Evolutionary conservation across 1,140 invertebrate species (phyloP).

Genomic region (Drosophila oshimai): DNA sequence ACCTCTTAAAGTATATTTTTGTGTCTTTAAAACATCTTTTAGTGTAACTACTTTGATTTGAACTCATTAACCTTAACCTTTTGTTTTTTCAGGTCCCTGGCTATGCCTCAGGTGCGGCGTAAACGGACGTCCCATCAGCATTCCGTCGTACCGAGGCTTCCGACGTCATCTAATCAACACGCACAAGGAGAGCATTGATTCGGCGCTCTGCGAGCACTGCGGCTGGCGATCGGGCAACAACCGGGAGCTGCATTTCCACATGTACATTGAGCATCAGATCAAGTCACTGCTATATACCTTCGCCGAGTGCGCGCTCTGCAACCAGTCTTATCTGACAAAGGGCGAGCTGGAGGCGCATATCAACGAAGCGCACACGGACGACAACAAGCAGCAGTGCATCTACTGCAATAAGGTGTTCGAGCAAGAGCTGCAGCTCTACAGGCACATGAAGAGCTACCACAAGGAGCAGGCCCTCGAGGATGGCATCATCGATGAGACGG

Average conservation of each 20-base stretch:
- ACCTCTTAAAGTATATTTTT: too few species aligned
- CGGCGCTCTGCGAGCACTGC: constrained; percentile 92
- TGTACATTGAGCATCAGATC: constrained; percentile 91
- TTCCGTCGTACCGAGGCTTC: constrained; percentile 90
- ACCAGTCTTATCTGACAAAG: constrained; percentile 88
- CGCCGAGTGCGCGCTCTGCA: constrained; percentile 90
- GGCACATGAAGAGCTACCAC: constrained; percentile 86
- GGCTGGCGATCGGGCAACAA: constrained; percentile 90
- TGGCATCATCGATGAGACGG: constrained; percentile 86
- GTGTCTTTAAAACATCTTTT: too few species aligned
- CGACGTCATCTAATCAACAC: constrained; percentile 91
- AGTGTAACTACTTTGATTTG: too few species aligned
- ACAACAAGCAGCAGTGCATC: constrained; percentile 85
- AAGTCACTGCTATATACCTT: constrained; percentile 87
- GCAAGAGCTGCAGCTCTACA: constrained; percentile 86
- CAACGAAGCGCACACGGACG: constrained; percentile 79
- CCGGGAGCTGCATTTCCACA: constrained; percentile 90
- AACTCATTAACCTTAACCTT: too few species aligned
- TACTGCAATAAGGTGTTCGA: constrained; percentile 88
- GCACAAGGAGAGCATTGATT: constrained; percentile 91
- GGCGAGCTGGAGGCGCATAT: constrained; percentile 84
- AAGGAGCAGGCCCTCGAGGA: constrained; percentile 85
- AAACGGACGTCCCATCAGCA: constrained; percentile 86
- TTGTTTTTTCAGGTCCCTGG: constrained; percentile 85
- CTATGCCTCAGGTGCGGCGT: constrained; percentile 87